phyloP scores from a whole-genome alignment of 2,888 invertebrate species.

The Drosophila atripex region DNA sequence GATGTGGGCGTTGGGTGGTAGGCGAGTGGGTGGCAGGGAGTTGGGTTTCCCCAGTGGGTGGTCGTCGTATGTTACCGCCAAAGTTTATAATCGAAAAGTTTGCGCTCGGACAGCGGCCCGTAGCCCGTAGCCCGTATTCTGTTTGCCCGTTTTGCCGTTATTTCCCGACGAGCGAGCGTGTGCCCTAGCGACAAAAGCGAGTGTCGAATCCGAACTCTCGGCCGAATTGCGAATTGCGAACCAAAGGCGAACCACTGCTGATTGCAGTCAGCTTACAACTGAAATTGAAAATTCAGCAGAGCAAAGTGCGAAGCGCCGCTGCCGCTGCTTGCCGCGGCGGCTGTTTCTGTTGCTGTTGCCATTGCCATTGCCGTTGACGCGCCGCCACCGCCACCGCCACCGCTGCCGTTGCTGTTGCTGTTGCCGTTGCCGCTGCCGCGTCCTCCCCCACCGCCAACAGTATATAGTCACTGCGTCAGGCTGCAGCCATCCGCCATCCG shows the following conservation, averaged over 20 bases:
- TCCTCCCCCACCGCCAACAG: slow-evolving; percentile 2
- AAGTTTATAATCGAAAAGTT: slow-evolving; percentile 49
- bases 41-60: slow-evolving; percentile 16
- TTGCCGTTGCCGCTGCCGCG: slow-evolving; percentile 25
- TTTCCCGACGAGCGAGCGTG: slow-evolving; percentile 34
- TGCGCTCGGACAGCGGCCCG: slow-evolving; percentile 30
- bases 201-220: slow-evolving; percentile 22
- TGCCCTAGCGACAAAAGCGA: slow-evolving; percentile 10
- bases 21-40: not conserved
- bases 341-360: slow-evolving; percentile 24
- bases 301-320: slow-evolving; percentile 81
- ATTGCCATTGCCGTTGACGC: slow-evolving; percentile 36
- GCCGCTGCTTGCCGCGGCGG: slow-evolving; percentile 49
- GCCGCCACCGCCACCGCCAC: slow-evolving; percentile 43
- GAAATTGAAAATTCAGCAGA: slow-evolving; percentile 83
- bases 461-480: slow-evolving; percentile 55
- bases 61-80: slow-evolving; percentile 32
- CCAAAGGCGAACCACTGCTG: slow-evolving; percentile 82
- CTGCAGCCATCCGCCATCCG: slow-evolving; percentile 54
- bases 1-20: not conserved
- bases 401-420: slow-evolving; percentile 16
- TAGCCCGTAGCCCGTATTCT: slow-evolving; percentile 22
- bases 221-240: slow-evolving; percentile 39
- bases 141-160: slow-evolving; percentile 19
- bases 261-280: slow-evolving; percentile 83